Conservation (phyloP, 2,888 invertebrate genomes). For the Crocallis elinguaria region DNA sequence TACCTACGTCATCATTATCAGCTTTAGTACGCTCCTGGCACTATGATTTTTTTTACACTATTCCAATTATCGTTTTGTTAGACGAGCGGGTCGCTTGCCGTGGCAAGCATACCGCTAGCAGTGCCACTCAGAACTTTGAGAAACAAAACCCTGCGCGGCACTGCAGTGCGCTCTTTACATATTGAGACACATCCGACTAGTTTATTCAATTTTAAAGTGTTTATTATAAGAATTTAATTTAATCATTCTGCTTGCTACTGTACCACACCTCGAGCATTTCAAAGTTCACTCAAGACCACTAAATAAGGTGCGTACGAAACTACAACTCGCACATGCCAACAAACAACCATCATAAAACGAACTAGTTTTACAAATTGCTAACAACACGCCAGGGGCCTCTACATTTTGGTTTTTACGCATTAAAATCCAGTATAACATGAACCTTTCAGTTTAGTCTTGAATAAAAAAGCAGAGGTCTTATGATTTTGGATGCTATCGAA, state of each 20-base stretch:
- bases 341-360: constrained; percentile 38
- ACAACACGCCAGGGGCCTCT: constrained; percentile 8
- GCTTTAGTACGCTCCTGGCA: no score
- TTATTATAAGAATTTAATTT: background rate
- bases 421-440: constrained; percentile 1
- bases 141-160: no score
- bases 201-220: no score
- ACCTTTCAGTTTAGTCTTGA: background rate
- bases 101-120: no score
- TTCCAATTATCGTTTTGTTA: no score
- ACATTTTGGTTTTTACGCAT: constrained; percentile 1
- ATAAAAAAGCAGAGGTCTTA: constrained; percentile 25
- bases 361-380: constrained; percentile 13
- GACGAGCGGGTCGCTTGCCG: no score
- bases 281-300: constrained; percentile 50
- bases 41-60: no score
- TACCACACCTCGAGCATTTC: constrained; percentile 48
- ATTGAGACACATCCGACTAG: no score
- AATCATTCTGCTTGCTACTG: constrained; percentile 28
- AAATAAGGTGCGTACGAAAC: constrained; percentile 62
- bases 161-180: no score
- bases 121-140: no score
- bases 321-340: constrained; percentile 52
- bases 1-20: no score
- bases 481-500: constrained; percentile 29